Evolutionary conservation across 2,888 invertebrate genomes (phyloP).

Genomic region (Aquatica leii): DNA sequence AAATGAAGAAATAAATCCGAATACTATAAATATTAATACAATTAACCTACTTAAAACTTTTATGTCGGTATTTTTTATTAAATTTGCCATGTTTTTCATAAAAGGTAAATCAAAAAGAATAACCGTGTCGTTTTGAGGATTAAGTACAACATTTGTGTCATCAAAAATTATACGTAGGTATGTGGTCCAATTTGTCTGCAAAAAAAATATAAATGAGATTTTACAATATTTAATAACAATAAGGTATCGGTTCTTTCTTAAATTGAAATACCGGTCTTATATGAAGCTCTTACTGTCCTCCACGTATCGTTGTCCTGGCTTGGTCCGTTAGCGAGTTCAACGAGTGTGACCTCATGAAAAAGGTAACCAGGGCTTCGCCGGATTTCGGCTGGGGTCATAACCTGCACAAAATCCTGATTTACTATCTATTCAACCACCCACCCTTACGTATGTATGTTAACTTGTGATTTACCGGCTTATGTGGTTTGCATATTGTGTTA

Average conservation of each 20-base stretch:
- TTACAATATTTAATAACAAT: background rate
- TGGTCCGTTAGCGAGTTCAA: slow-evolving; percentile 64
- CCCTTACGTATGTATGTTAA: slow-evolving; percentile 48
- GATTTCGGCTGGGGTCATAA: slow-evolving; percentile 71
- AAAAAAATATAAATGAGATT: slow-evolving; percentile 33
- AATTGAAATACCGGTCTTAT: slow-evolving; percentile 16
- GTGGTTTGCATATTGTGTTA: slow-evolving; percentile 43
- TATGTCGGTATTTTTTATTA: slow-evolving; percentile 65
- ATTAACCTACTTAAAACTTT: slow-evolving; percentile 64
- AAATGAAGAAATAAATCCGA: too few species aligned
- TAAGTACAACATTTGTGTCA: slow-evolving; percentile 63
- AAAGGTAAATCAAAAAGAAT: slow-evolving; percentile 74
- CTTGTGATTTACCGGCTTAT: slow-evolving; percentile 47
- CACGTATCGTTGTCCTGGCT: slow-evolving; percentile 57
- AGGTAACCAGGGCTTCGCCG: slow-evolving; percentile 69
- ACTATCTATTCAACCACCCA: slow-evolving; percentile 38
- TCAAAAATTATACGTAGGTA: slow-evolving; percentile 68
- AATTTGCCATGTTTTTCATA: slow-evolving; percentile 66
- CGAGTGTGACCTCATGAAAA: slow-evolving; percentile 70
- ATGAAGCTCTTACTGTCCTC: slow-evolving; percentile 58
- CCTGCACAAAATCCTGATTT: slow-evolving; percentile 59
- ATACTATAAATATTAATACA: too few species aligned
- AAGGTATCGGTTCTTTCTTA: slow-evolving; percentile 18
- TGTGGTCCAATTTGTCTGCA: slow-evolving; percentile 71
- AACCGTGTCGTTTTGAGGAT: slow-evolving; percentile 64